These are phyloP conservation scores for Sericinus montela DNA, from an alignment of 2,888 invertebrate genomes.

Conservation along the genomic window DNA sequence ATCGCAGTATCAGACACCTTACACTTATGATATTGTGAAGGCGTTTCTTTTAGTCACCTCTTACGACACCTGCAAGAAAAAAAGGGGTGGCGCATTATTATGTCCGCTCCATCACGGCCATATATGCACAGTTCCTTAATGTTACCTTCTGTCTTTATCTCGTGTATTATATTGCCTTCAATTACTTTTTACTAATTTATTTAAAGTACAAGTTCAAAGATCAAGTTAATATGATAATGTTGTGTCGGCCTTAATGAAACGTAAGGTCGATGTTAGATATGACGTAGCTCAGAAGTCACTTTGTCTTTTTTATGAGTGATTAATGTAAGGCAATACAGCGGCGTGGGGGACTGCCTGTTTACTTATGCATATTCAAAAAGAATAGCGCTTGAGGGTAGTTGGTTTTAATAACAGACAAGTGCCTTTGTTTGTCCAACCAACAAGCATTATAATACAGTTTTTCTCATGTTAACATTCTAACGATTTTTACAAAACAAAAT, in stretches of 20 bases:
- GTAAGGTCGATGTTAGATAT: conserved; percentile 64
- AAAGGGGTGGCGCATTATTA: too few species aligned
- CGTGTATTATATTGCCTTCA: too few species aligned
- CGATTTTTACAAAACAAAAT: too few species aligned
- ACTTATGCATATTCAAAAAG: conserved; percentile 59
- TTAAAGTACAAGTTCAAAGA: too few species aligned
- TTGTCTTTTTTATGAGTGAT: conserved; percentile 79
- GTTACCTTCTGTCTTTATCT: too few species aligned
- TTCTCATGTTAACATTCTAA: neutral
- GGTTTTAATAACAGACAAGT: conserved; percentile 27
- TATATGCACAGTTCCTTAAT: too few species aligned
- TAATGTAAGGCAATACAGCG: conserved; percentile 47
- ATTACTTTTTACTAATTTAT: too few species aligned
- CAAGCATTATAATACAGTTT: conserved; percentile 10
- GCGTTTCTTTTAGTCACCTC: too few species aligned
- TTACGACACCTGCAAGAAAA: too few species aligned
- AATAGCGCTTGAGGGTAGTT: conserved; percentile 32
- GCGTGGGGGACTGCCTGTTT: conserved; percentile 36
- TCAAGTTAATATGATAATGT: conserved; percentile 24
- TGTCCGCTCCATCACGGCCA: too few species aligned
- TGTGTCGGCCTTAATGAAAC: conserved; percentile 42
- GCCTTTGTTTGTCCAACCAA: conserved; percentile 24
- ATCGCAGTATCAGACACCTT: too few species aligned
- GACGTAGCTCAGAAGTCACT: conserved; percentile 48
- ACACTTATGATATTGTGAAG: too few species aligned